These are phyloP conservation scores for Apis cerana DNA, from an alignment of 1,140 invertebrate genomes.

Conservation along the genomic window DNA sequence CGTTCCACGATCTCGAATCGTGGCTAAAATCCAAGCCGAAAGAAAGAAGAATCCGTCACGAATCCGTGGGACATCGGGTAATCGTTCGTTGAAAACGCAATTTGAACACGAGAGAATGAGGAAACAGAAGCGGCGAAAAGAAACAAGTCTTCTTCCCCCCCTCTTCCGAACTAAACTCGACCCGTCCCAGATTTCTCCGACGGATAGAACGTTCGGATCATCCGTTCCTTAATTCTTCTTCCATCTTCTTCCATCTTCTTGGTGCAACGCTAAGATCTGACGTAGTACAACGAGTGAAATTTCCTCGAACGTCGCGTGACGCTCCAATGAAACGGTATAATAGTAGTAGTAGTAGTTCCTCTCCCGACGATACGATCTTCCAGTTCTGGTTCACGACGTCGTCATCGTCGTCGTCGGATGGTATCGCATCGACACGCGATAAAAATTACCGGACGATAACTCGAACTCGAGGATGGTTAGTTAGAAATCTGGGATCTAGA, in stretches of 20 bases:
- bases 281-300: too few relatives aligned
- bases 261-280: background rate
- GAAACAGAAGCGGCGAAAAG: slow-evolving; percentile 2
- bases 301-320: too few relatives aligned
- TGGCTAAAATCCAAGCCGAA: slow-evolving; percentile 31
- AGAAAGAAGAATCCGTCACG: background rate
- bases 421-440: background rate
- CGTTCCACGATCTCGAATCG: slow-evolving; percentile 39
- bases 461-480: too few relatives aligned
- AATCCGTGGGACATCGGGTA: slow-evolving; percentile 42
- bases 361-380: too few relatives aligned
- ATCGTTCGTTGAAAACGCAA: slow-evolving; percentile 63
- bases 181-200: slow-evolving; percentile 31
- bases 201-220: slow-evolving; percentile 51
- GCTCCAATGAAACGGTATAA: too few relatives aligned
- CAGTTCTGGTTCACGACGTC: too few relatives aligned
- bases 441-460: background rate
- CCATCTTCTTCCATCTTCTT: slow-evolving; percentile 3
- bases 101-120: slow-evolving; percentile 39
- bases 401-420: too few relatives aligned
- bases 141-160: background rate
- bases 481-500: too few relatives aligned
- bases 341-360: too few relatives aligned
- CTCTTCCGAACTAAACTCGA: slow-evolving; percentile 8
- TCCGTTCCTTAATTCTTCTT: background rate